Evolutionary conservation across 1,140 invertebrate species (phyloP).

Genomic region (Mya arenaria): DNA sequence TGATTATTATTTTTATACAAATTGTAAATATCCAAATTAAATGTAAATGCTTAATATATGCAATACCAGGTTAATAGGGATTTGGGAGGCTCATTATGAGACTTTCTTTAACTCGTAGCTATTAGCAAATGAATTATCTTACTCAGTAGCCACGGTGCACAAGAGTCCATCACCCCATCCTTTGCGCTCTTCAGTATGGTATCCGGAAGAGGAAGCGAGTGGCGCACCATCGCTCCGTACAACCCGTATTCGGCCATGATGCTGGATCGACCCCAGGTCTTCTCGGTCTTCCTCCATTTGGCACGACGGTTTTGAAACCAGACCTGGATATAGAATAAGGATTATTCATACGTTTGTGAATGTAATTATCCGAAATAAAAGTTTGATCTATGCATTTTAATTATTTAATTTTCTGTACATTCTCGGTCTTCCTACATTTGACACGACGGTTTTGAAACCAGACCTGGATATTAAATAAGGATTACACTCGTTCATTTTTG

Average conservation of each 20-base stretch:
- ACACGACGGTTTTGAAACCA: slow-evolving; percentile 99
- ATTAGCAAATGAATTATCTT: too few relatives aligned
- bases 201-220: slow-evolving; percentile 97
- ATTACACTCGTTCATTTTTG: too few relatives aligned
- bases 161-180: slow-evolving; percentile 89
- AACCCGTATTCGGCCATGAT: slow-evolving; percentile 99
- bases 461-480: slow-evolving; percentile 87
- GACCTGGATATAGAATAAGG: slow-evolving; percentile 86
- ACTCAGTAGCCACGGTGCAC: slow-evolving; percentile 99
- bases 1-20: too few relatives aligned
- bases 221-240: slow-evolving; percentile 99
- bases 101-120: too few relatives aligned
- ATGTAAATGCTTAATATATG: too few relatives aligned
- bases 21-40: too few relatives aligned
- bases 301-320: slow-evolving; percentile 99
- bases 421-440: slow-evolving; percentile 99
- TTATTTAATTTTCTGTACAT: slow-evolving; percentile 78
- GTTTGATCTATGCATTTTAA: background rate
- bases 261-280: slow-evolving; percentile 99
- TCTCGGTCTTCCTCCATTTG: slow-evolving; percentile 99
- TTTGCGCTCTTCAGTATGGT: slow-evolving; percentile 98
- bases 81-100: too few relatives aligned
- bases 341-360: background rate
- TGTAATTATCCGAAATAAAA: background rate
- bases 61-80: too few relatives aligned